Percentiles rank a stretch among this genome's conserved stretches.
Evolutionary conservation across 1,140 invertebrate genomes (phyloP).

Genomic region (Ceratosolen fusciceps): DNA sequence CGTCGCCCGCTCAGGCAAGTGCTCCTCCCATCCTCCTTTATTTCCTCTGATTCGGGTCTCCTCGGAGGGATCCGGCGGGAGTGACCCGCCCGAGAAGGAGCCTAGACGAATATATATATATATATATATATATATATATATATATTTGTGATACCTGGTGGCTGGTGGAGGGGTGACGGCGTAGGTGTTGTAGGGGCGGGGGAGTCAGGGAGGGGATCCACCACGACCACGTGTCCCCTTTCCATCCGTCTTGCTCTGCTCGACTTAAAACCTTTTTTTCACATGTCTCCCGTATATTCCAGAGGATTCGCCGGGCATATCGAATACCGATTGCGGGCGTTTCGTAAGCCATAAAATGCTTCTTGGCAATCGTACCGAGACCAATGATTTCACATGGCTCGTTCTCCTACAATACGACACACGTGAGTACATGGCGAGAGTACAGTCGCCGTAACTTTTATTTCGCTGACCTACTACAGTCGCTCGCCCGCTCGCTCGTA

Average conservation of each 20-base stretch:
- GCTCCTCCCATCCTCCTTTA: not conserved
- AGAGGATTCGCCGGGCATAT: not conserved
- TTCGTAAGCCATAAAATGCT: conserved; percentile 22
- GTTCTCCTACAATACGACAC: conserved; percentile 31
- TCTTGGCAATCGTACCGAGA: conserved; percentile 26
- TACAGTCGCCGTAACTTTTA: not conserved
- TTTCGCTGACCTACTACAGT: not conserved
- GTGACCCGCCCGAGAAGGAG: too few relatives aligned
- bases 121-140: too few relatives aligned
- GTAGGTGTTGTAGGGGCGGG: too few relatives aligned
- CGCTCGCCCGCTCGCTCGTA: too few relatives aligned
- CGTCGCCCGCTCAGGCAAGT: conserved; percentile 27
- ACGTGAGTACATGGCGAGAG: conserved; percentile 22
- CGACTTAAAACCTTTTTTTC: not conserved
- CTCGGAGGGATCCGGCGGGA: not conserved
- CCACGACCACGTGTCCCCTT: too few relatives aligned
- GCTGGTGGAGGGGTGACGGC: too few relatives aligned
- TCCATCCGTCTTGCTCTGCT: not conserved
- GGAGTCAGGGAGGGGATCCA: too few relatives aligned
- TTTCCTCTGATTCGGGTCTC: too few relatives aligned
- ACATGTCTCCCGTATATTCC: not conserved
- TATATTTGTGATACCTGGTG: too few relatives aligned
- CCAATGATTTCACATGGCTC: conserved; percentile 38
- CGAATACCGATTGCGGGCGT: not conserved
- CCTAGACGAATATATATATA: too few relatives aligned